phyloP scores from a whole-genome alignment of 2,797 vertebrate genomes.

The Dendrocincla tyrannina region DNA sequence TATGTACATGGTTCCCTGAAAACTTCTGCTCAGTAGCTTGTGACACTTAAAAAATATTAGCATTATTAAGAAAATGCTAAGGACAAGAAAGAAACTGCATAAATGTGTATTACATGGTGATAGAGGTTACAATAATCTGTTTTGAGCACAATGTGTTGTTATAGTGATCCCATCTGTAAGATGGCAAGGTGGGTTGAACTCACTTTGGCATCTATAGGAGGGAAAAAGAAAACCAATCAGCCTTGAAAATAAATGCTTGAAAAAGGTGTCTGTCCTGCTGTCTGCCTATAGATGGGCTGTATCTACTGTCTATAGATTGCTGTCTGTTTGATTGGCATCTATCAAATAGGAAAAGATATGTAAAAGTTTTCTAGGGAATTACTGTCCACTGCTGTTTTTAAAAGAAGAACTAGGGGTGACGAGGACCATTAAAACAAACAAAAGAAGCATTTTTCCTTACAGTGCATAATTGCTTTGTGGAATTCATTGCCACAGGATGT shows the following conservation, averaged over 20 bases:
- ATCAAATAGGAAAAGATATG: background rate
- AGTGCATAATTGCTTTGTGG: background rate
- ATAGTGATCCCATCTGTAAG: background rate
- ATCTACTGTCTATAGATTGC: background rate
- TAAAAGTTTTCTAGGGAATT: background rate
- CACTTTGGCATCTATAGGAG: background rate
- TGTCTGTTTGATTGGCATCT: background rate
- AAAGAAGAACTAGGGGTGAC: background rate
- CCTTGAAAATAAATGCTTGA: background rate
- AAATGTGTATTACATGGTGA: background rate
- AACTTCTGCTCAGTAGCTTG: background rate
- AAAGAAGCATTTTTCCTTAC: background rate
- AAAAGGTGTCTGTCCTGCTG: background rate
- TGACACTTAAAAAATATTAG: background rate
- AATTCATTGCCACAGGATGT: conserved; percentile 10
- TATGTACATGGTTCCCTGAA: background rate
- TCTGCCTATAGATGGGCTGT: background rate
- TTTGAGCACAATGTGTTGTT: background rate
- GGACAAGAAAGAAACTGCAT: background rate
- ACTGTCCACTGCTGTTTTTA: background rate
- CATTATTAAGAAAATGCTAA: background rate
- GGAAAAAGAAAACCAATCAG: background rate
- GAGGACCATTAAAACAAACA: background rate
- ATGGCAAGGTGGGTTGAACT: background rate
- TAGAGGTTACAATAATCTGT: background rate